A percentile compares a stretch with the other conserved stretches of the same genome.
Evolutionary conservation across 2,797 vertebrate species (phyloP).

Genomic region (Lepilemur septentrionalis): DNA sequence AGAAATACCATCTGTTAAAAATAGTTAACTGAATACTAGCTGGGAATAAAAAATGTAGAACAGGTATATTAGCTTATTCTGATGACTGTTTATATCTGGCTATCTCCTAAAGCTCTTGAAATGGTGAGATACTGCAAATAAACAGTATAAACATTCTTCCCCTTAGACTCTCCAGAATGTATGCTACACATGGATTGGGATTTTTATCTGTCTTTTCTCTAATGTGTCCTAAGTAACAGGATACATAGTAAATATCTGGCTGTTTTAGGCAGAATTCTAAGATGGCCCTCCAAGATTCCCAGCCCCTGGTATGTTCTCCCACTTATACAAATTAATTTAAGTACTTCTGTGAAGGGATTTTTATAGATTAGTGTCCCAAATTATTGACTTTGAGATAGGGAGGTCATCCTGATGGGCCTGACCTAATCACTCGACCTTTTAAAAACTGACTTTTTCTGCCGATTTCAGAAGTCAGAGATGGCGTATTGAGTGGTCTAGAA

Average conservation of each 20-base stretch:
- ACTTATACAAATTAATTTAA: neutral
- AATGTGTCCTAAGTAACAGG: neutral
- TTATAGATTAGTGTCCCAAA: neutral
- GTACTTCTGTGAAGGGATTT: neutral
- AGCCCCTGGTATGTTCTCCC: neutral
- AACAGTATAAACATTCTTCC: neutral
- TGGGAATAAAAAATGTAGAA: constrained; percentile 33
- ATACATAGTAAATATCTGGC: neutral
- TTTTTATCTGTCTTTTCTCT: neutral
- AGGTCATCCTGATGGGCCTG: neutral
- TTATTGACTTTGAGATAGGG: neutral
- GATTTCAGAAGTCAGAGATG: neutral
- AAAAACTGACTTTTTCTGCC: neutral
- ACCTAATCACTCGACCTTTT: neutral
- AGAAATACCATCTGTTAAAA: constrained; percentile 48
- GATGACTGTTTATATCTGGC: neutral
- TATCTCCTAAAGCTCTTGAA: neutral
- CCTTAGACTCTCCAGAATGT: neutral
- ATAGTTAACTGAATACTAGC: constrained; percentile 28
- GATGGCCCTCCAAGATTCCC: neutral
- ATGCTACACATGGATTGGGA: neutral
- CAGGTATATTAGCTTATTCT: neutral
- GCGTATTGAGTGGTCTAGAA: neutral
- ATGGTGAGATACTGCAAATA: neutral
- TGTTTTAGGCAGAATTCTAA: neutral